These are phyloP conservation scores for Campoletis raptor DNA, from an alignment of 2,888 invertebrate species.

Conservation along the genomic window DNA sequence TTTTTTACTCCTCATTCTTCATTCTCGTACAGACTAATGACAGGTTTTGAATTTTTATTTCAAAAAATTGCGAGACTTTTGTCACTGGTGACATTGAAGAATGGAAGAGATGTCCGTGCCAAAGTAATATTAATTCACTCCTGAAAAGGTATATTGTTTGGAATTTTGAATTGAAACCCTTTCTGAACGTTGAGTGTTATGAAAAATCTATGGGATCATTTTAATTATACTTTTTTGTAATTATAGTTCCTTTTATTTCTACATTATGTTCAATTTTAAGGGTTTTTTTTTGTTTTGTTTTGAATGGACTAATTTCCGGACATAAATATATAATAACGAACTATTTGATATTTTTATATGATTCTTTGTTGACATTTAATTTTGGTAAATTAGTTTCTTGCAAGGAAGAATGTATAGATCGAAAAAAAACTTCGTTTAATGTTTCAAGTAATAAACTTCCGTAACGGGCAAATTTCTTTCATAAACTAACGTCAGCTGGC, in stretches of 20 bases:
- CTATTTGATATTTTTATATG: not conserved
- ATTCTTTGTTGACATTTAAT: too few relatives aligned
- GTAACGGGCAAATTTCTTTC: not conserved
- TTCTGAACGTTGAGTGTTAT: not conserved
- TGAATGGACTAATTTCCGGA: not conserved
- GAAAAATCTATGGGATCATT: not conserved
- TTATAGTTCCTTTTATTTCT: not conserved
- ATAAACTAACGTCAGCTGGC: conserved; percentile 42
- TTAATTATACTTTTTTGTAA: not conserved
- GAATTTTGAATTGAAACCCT: not conserved
- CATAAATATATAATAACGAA: too few relatives aligned
- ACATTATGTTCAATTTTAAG: not conserved
- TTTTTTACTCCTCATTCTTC: conserved; percentile 11
- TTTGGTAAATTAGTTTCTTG: not conserved
- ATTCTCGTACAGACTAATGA: conserved; percentile 26
- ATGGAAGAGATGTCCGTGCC: conserved; percentile 2
- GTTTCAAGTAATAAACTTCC: not conserved
- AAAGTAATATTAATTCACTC: not conserved
- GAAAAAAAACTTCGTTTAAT: not conserved
- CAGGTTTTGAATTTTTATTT: conserved; percentile 23
- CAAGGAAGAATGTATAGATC: not conserved
- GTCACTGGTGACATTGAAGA: conserved; percentile 17
- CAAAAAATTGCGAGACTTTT: conserved; percentile 18
- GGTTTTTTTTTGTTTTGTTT: not conserved
- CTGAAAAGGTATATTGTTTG: not conserved